Evolutionary conservation across 2,888 invertebrate species (phyloP), one percentile per base, ranked within the genome.

Genomic region (Acrobasis repandana): DNA sequence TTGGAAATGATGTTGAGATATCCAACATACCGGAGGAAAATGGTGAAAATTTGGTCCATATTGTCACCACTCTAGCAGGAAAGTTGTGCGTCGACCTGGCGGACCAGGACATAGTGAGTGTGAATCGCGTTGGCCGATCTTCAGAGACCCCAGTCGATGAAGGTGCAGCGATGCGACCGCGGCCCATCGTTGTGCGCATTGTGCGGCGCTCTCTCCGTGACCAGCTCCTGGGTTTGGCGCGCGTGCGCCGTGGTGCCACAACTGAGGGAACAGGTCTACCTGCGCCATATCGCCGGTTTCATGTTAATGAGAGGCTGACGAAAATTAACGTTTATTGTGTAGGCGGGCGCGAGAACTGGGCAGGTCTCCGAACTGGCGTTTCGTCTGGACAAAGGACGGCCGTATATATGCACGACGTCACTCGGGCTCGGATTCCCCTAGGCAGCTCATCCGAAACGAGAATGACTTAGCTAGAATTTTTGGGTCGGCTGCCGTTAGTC

Each of bases 101-200:
- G 1, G 16, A 46, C 14, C 46, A 56, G 6, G 36, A 59, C 43
- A 28, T 59, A 8, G 43, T 59, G 10, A 50, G 43, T 14, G 51
- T 28, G 4, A n/a, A 3, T 6, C 50, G 58, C n/a, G 58, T 28
- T 14, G 58, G 58, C 3, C 50, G 50, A 1, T 14, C 20, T 9
- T 43, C 18, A 10, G 47, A 47, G 3, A 10, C 50, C 2, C 11
- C 11, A 2, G 46, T 14, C 14, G 51, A 16, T 16, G 57, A 43
- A 34, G 47, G 16, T 56, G 15, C 20, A 20, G 20, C 20, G 4
- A 14, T 34, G 50, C 61, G 61, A 2, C 50, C 56, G 50, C 56
- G 49, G 18, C 56, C 56, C 5, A 56, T 20, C 20, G 57, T 61
- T 16, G 57, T 57, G 2, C 61, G 61, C 16, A 34, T 61, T 51